Base-by-base conservation (phyloP, 2,113 vertebrate genomes). In the Anarhynchus alexandrinus region DNA sequence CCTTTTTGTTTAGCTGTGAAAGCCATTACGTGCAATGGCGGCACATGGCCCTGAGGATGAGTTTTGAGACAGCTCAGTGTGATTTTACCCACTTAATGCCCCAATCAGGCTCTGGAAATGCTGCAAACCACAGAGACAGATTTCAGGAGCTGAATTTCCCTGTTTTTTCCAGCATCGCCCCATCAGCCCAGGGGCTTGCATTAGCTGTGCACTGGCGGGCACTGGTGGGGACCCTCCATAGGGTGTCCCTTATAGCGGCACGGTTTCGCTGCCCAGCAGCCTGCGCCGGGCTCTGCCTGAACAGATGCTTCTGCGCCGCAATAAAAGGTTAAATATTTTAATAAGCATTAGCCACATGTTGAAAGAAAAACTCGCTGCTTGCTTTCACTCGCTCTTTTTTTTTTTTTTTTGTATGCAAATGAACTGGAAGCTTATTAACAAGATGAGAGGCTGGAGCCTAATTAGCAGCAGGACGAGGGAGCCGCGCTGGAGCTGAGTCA, bases 381-480 rank as follows among this genome's bases (percentile, higher is more conserved):
- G 57, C 66, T 82, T 79, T 76, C 66, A 7, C 36, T 62, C 42
- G n/a, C 4, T 9, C 3, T 34, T 2, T 19, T 14, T 17, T 7
- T 82, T 49, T 78, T 85, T 94, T 86, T 83, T 89, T 77, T n/a
- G 49, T 86, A 97, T 98, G 97, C 79, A 98, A 96, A 98, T 98
- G 95, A 95, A 89, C 91, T 97, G 97, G 96, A 97, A 98, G 97
- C 95, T 98, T 97, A 98, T 98, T 98, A 98, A 97, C 96, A 95
- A 98, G 97, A 96, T 66, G 89, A 96, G 97, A 97, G 93, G 86
- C 97, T 96, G 94, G 93, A 97, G 97, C 89, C 97, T 98, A 98
- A 98, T 98, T 98, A 98, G 97, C 97, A 97, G 84, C 72, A 93
- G 94, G 95, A 82, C 43, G 6, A 70, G 85, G 84, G 96, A 97